Percentiles rank a stretch among this genome's conserved stretches.
Conservation (phyloP, 2,113 vertebrate species). For the Pseudopipra pipra region DNA sequence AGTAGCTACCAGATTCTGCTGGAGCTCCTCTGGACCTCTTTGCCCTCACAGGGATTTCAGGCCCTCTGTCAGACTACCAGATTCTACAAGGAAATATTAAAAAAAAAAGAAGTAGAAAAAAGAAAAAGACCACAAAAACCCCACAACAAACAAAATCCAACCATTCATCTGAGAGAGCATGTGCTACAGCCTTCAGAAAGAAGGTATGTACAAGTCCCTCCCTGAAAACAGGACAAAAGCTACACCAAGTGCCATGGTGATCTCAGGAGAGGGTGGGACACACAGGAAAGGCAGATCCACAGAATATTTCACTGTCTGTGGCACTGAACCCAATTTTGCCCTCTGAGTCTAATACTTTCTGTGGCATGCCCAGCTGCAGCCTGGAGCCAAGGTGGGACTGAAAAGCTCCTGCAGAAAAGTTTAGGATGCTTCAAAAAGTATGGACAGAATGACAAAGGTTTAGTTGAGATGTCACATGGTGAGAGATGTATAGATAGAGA, state of each 20-base stretch:
- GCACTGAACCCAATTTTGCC: neutral
- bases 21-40: neutral
- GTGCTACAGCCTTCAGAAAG: neutral
- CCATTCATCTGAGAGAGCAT: neutral
- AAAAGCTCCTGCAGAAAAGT: neutral
- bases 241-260: neutral
- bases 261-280: neutral
- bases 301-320: neutral
- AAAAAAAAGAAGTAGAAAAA: neutral
- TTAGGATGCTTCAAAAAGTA: neutral
- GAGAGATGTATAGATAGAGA: neutral
- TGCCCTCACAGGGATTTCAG: neutral
- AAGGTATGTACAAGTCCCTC: neutral
- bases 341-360: neutral
- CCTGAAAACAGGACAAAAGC: neutral
- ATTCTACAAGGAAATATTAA: neutral
- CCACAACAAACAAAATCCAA: neutral
- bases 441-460: neutral
- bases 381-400: neutral
- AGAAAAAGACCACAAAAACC: neutral
- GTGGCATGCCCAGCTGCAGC: neutral
- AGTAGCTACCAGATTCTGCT: neutral
- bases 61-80: neutral
- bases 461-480: neutral
- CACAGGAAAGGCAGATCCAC: neutral